Evolutionary conservation across 1,140 invertebrate species (phyloP).

Genomic region (Drosophila lacteicornis): DNA sequence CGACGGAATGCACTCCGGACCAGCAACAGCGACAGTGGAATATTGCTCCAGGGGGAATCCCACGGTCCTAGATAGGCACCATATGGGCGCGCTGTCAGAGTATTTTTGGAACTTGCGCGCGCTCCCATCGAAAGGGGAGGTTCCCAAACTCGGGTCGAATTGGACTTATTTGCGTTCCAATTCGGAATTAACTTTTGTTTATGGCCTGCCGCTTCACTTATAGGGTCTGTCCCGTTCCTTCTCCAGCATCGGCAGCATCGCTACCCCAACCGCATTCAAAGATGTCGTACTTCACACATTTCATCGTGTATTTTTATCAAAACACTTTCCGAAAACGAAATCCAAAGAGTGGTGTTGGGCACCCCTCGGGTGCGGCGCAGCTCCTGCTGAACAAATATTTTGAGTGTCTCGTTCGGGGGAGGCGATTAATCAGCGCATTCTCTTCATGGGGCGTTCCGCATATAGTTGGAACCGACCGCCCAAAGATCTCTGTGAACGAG

Average conservation of each 20-base stretch:
- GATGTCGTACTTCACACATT: constrained; percentile 40
- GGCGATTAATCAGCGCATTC: constrained; percentile 11
- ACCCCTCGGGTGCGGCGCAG: constrained; percentile 1
- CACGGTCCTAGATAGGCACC: constrained; percentile 25
- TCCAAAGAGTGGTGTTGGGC: constrained; percentile 6
- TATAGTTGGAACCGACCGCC: neutral
- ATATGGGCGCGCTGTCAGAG: constrained; percentile 23
- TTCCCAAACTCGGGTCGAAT: neutral
- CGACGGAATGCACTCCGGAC: constrained; percentile 5
- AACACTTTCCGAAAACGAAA: constrained; percentile 35
- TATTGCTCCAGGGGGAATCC: constrained; percentile 30
- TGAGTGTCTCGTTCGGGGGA: constrained; percentile 10
- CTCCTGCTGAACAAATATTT: constrained; percentile 30
- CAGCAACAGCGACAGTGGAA: neutral
- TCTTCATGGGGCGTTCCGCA: neutral
- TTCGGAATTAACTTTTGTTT: constrained; percentile 28
- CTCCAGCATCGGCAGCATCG: neutral
- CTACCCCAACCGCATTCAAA: constrained; percentile 23
- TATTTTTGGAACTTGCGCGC: constrained; percentile 34
- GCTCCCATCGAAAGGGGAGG: neutral
- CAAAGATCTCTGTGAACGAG: constrained; percentile 14
- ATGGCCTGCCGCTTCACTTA: constrained; percentile 26
- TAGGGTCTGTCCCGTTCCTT: neutral
- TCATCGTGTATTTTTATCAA: constrained; percentile 46
- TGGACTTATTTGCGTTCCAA: constrained; percentile 1